Conservation (phyloP, 2,797 vertebrate genomes). For the Rousettus madagascariensis region DNA sequence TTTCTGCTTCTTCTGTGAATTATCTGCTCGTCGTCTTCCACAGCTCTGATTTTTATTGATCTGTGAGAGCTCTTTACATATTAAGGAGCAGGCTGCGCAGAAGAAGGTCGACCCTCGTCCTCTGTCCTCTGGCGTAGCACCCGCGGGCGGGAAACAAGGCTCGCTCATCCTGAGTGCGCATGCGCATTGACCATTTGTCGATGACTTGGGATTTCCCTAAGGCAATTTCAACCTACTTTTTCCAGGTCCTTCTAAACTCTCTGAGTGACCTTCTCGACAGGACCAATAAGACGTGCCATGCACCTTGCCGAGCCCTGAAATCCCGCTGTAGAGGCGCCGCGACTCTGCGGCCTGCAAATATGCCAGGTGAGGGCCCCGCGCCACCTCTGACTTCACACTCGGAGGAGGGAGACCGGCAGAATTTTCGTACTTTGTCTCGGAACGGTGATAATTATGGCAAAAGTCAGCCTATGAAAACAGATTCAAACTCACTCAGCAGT, state of each 20-base stretch:
- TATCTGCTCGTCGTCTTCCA: not conserved
- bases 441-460: not conserved
- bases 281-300: rapidly evolving
- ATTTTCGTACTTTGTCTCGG: not conserved
- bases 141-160: not conserved
- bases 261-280: not conserved
- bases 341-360: rapidly evolving
- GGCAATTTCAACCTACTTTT: not conserved
- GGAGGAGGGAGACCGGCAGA: rapidly evolving
- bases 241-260: not conserved
- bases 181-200: no score
- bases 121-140: no score
- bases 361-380: slow-evolving; percentile 15
- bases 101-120: no score
- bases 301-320: rapidly evolving
- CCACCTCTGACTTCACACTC: rapidly evolving
- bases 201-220: not conserved
- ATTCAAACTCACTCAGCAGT: rapidly evolving
- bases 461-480: rapidly evolving
- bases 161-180: rapidly evolving
- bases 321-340: rapidly evolving
- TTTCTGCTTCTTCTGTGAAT: not conserved
- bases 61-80: not conserved
- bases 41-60: not conserved
- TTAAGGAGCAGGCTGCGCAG: not conserved